These are phyloP conservation scores for Odontothrips loti DNA, from an alignment of 2,888 invertebrate genomes.

Conservation along the genomic window DNA sequence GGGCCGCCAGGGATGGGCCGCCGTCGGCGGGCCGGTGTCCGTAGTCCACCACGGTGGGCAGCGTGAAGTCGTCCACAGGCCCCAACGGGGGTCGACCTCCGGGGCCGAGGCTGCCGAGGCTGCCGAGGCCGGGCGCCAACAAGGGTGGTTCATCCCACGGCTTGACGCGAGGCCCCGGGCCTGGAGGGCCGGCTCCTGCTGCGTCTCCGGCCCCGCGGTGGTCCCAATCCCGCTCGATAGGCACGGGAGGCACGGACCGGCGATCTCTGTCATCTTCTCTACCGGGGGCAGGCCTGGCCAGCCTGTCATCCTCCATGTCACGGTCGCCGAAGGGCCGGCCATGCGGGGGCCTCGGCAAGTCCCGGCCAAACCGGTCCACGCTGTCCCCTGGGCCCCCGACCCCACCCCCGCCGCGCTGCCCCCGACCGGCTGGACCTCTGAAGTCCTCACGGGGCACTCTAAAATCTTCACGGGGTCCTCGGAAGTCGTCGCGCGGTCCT, in stretches of 20 bases:
- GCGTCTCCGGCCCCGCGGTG: not conserved
- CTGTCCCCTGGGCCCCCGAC: not conserved
- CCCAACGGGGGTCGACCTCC: not conserved
- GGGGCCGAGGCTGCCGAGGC: too few species aligned
- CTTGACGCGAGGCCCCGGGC: not conserved
- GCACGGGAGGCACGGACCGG: not conserved
- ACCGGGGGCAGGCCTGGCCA: not conserved
- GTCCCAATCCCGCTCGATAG: constrained; percentile 5
- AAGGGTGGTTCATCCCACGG: not conserved
- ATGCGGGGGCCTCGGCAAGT: not conserved
- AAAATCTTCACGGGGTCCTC: not conserved
- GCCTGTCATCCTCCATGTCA: not conserved
- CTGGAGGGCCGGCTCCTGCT: too few species aligned
- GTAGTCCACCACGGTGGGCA: constrained; percentile 54
- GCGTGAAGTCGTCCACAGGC: not conserved
- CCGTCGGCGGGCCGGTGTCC: constrained; percentile 55
- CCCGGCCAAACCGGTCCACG: not conserved
- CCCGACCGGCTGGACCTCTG: constrained; percentile 29
- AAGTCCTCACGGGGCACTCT: constrained; percentile 26
- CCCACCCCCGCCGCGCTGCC: constrained; percentile 25
- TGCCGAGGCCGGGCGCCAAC: too few species aligned
- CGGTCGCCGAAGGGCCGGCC: too few species aligned
- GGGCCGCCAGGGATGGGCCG: constrained; percentile 37
- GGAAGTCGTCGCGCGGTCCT: not conserved
- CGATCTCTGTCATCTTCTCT: not conserved